Percentiles rank a stretch among this genome's conserved stretches.
Conservation (phyloP, 2,888 invertebrate genomes). For the Bombylius discolor region DNA sequence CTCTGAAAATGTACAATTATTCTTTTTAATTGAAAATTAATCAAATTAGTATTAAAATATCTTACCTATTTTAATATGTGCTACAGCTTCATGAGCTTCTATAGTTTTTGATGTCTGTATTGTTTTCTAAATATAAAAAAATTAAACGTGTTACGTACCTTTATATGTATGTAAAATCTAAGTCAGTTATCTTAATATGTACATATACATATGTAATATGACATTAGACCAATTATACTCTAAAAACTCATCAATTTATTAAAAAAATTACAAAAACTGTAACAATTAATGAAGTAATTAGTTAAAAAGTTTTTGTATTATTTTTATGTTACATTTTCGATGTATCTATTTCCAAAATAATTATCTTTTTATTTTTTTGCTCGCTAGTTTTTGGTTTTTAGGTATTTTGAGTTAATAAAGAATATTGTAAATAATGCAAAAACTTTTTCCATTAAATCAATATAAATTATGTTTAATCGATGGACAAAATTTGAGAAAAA, state of each 20-base stretch:
- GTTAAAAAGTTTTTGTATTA: too few species aligned
- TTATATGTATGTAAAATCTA: neutral
- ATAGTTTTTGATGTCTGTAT: conserved; percentile 33
- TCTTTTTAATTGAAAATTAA: neutral
- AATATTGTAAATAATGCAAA: too few species aligned
- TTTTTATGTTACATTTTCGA: too few species aligned
- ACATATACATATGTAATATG: too few species aligned
- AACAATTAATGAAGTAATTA: too few species aligned
- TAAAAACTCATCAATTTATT: too few species aligned
- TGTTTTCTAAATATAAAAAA: conserved; percentile 26
- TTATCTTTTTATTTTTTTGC: too few species aligned
- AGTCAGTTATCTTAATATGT: too few species aligned
- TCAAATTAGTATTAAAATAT: too few species aligned
- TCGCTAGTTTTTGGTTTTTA: neutral
- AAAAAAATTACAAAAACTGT: too few species aligned
- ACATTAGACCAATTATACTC: too few species aligned
- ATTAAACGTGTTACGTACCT: conserved; percentile 8
- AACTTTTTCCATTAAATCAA: neutral
- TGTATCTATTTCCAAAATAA: neutral
- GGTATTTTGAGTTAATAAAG: too few species aligned
- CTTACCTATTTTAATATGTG: conserved; percentile 36
- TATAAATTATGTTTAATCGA: neutral
- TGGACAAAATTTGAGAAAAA: neutral
- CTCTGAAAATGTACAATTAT: conserved; percentile 19
- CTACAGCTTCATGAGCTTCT: conserved; percentile 32